Percentiles rank a stretch among this genome's conserved stretches.
These are phyloP conservation scores for Melieria picta DNA, from an alignment of 2,888 invertebrate species.

Conservation along the genomic window DNA sequence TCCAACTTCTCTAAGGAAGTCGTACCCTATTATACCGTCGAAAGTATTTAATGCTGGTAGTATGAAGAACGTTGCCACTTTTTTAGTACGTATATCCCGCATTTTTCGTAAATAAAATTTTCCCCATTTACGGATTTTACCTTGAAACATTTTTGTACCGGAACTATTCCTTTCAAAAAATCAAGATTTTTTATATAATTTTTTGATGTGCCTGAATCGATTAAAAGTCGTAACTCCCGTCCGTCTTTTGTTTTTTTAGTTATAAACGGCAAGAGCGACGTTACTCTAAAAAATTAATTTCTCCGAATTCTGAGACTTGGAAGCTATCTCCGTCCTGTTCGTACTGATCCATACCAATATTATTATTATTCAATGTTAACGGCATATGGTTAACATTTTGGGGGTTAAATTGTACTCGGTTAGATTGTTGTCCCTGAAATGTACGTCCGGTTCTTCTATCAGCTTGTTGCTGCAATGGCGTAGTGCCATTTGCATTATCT, in stretches of 20 bases:
- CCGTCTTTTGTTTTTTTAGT: constrained; percentile 14
- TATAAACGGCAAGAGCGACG: constrained; percentile 28
- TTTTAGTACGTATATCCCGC: constrained; percentile 16
- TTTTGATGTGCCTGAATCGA: constrained; percentile 24
- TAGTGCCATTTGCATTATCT: neutral
- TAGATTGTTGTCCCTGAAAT: neutral
- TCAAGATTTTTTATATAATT: constrained; percentile 28
- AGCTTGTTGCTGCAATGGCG: neutral
- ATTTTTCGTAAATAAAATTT: constrained; percentile 18
- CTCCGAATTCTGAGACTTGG: neutral
- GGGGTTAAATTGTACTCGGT: neutral
- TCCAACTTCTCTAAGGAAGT: constrained; percentile 24
- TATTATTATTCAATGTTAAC: too few relatives aligned
- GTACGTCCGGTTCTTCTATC: neutral
- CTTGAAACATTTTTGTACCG: constrained; percentile 2
- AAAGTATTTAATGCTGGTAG: neutral
- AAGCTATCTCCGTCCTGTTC: neutral
- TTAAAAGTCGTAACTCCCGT: too few relatives aligned
- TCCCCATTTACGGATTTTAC: constrained; percentile 31
- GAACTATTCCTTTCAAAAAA: neutral
- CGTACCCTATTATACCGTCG: constrained; percentile 26
- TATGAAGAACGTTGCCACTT: constrained; percentile 24
- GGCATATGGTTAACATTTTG: too few relatives aligned
- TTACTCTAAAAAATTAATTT: constrained; percentile 28
- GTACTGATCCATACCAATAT: too few relatives aligned